Conservation (phyloP, 2,797 vertebrate genomes). For the Chrysocyon brachyurus region DNA sequence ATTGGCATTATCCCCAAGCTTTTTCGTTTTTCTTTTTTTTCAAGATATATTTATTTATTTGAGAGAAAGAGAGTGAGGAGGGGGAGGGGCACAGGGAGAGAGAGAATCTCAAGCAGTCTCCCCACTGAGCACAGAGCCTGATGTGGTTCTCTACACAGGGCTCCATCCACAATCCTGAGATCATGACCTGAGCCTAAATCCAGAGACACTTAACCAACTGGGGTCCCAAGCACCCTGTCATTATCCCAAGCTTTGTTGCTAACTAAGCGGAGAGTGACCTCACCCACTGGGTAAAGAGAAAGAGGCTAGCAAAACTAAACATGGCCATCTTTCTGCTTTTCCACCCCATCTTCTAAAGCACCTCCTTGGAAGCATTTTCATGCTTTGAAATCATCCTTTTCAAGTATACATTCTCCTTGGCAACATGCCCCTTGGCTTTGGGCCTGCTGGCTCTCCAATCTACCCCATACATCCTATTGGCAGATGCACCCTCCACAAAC, state of each 20-base stretch:
- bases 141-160: not conserved
- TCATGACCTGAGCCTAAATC: not conserved
- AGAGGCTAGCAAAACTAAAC: not conserved
- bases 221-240: not conserved
- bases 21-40: not conserved
- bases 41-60: not conserved
- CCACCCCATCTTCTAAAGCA: not conserved
- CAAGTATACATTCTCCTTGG: not conserved
- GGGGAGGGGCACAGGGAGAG: not conserved
- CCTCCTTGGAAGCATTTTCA: not conserved
- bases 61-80: not conserved
- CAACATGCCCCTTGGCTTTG: not conserved
- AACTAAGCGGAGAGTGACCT: not conserved
- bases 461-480: not conserved
- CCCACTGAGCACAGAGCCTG: not conserved
- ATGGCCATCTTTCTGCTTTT: not conserved
- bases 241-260: not conserved
- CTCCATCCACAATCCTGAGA: not conserved
- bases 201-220: not conserved
- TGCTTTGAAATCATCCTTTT: not conserved
- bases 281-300: not conserved
- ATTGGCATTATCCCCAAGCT: not conserved
- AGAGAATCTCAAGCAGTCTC: not conserved
- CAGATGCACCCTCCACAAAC: not conserved
- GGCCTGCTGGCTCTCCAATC: accelerated